Conservation (phyloP, 2,797 vertebrate species). For the Leontocebus nigricollis region DNA sequence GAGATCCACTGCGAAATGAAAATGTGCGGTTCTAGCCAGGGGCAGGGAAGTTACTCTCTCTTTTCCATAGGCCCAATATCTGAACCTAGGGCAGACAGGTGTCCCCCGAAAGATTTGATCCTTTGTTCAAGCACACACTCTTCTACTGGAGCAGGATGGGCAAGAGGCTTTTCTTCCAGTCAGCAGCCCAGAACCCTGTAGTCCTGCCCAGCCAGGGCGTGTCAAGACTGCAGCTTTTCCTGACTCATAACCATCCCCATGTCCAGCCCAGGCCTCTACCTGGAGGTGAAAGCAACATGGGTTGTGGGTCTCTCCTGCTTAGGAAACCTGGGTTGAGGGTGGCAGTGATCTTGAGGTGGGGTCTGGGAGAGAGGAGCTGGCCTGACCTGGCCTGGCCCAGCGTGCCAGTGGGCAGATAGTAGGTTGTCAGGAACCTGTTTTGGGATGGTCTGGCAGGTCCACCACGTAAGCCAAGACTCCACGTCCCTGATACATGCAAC, state of each 20-base stretch:
- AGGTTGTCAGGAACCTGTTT: not conserved
- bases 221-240: not conserved
- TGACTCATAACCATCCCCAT: rapidly evolving
- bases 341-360: not conserved
- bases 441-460: rapidly evolving
- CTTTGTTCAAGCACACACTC: not conserved
- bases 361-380: not conserved
- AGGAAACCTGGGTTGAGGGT: not conserved
- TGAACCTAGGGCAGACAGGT: not conserved
- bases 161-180: not conserved
- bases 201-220: not conserved
- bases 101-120: not conserved
- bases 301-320: rapidly evolving
- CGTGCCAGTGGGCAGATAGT: not conserved
- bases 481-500: not conserved
- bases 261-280: too few relatives aligned
- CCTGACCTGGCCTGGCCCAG: too few relatives aligned
- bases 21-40: not conserved
- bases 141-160: not conserved
- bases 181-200: not conserved
- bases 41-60: not conserved
- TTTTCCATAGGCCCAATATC: not conserved
- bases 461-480: not conserved
- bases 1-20: not conserved
- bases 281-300: not conserved